Conservation (phyloP, 1,140 invertebrate genomes). For the Stegodyphus dumicola region DNA sequence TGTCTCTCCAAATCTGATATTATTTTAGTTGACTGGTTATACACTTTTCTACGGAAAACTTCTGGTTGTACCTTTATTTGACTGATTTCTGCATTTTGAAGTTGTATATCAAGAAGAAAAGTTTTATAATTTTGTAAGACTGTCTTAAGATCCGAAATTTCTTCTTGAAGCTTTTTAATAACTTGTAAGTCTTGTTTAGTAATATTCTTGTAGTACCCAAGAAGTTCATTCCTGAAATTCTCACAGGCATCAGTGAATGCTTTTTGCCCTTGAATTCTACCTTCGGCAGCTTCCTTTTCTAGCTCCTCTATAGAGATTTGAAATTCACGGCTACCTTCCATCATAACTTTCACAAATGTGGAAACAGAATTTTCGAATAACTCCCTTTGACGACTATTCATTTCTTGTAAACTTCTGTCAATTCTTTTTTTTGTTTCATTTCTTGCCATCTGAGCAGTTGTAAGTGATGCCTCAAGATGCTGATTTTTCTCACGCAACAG, state of each 20-base stretch:
- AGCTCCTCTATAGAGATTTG: not conserved
- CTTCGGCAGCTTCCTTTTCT: slow-evolving; percentile 5
- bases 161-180: not conserved
- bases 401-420: not conserved
- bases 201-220: not conserved
- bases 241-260: not conserved
- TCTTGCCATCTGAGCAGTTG: not conserved
- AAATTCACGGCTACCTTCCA: not conserved
- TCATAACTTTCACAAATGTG: not conserved
- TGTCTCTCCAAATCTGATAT: not conserved
- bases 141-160: not conserved
- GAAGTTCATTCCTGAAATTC: not conserved
- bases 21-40: not conserved
- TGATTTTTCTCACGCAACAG: not conserved
- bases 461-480: not conserved
- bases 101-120: not conserved
- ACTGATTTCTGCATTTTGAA: not conserved
- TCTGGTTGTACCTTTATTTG: not conserved
- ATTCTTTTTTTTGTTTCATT: not conserved
- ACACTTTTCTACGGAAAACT: not conserved
- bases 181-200: slow-evolving; percentile 14
- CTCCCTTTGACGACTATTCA: not conserved
- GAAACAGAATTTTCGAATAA: slow-evolving; percentile 4
- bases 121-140: not conserved
- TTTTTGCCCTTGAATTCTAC: not conserved